Evolutionary conservation across 2,888 invertebrate genomes (phyloP).

Genomic region (Cryptops parisi): DNA sequence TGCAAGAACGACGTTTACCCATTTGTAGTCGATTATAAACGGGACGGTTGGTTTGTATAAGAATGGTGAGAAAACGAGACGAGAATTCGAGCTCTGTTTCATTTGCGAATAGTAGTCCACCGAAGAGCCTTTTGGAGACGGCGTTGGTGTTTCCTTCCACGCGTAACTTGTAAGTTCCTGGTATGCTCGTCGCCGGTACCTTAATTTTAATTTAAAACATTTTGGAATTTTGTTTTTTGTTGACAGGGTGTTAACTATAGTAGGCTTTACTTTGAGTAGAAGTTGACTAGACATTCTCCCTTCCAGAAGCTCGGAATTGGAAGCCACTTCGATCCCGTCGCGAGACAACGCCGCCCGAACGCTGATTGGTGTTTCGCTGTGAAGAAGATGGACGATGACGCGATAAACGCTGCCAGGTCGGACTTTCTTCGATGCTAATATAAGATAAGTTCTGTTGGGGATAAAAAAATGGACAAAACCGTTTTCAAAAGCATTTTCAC

Average conservation of each 20-base stretch:
- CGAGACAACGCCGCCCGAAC: conserved; percentile 16
- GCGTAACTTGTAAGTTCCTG: conserved; percentile 31
- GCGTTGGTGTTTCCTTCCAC: conserved; percentile 31
- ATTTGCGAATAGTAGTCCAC: conserved; percentile 33
- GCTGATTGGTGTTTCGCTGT: conserved; percentile 5
- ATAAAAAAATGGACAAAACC: conserved; percentile 1
- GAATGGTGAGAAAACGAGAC: conserved; percentile 33
- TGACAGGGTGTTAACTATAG: no score
- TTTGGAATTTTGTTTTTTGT: not conserved
- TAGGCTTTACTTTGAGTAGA: conserved; percentile 15
- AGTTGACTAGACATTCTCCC: conserved; percentile 10
- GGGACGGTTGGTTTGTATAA: conserved; percentile 35
- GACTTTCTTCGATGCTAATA: conserved; percentile 16
- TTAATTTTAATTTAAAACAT: conserved; percentile 19
- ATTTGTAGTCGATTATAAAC: conserved; percentile 28
- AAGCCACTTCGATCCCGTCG: conserved; percentile 17
- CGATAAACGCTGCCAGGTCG: conserved; percentile 18
- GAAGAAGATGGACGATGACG: conserved; percentile 15
- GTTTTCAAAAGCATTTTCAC: no score
- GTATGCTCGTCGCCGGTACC: conserved; percentile 31
- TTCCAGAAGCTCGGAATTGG: conserved; percentile 6
- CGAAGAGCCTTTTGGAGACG: conserved; percentile 21
- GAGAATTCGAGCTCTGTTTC: conserved; percentile 32
- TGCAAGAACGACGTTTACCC: not conserved
- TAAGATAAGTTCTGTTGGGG: conserved; percentile 15